phyloP scores from a whole-genome alignment of 2,113 vertebrate genomes.

The Hucho hucho region DNA sequence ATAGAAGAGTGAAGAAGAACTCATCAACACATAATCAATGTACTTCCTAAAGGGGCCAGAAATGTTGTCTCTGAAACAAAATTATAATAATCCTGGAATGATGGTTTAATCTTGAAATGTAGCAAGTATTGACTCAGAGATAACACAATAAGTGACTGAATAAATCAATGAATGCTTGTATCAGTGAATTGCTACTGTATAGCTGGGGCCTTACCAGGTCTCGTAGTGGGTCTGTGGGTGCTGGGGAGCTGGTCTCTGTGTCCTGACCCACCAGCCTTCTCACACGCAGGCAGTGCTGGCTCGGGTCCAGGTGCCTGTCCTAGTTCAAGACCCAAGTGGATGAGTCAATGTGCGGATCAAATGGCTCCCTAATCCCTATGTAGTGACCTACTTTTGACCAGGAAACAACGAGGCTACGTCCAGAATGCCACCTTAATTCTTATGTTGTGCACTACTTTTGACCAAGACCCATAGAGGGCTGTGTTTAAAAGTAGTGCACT shows the following conservation, averaged over 20 bases:
- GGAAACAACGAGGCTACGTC: too few relatives aligned
- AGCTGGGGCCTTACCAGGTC: constrained; percentile 73
- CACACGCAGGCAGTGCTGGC: constrained; percentile 72
- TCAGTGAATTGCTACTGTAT: not conserved
- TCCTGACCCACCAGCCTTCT: constrained; percentile 69
- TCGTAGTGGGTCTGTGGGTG: constrained; percentile 67
- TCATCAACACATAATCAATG: not conserved
- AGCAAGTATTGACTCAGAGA: not conserved
- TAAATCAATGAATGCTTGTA: not conserved
- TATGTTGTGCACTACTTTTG: too few relatives aligned
- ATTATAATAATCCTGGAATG: too few relatives aligned
- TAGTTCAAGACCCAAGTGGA: constrained; percentile 36
- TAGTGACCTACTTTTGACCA: too few relatives aligned
- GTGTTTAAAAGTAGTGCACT: too few relatives aligned
- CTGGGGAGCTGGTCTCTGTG: constrained; percentile 66
- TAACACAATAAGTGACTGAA: not conserved
- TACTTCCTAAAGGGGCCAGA: not conserved
- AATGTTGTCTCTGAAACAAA: not conserved
- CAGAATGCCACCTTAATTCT: too few relatives aligned
- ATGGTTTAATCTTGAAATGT: not conserved
- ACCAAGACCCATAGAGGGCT: too few relatives aligned
- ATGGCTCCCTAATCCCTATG: too few relatives aligned
- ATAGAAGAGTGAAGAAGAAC: not conserved
- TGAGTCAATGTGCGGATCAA: not conserved
- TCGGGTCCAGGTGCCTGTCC: constrained; percentile 81